phyloP scores from a whole-genome alignment of 1,140 invertebrate species.

The Orchestia grillus region DNA sequence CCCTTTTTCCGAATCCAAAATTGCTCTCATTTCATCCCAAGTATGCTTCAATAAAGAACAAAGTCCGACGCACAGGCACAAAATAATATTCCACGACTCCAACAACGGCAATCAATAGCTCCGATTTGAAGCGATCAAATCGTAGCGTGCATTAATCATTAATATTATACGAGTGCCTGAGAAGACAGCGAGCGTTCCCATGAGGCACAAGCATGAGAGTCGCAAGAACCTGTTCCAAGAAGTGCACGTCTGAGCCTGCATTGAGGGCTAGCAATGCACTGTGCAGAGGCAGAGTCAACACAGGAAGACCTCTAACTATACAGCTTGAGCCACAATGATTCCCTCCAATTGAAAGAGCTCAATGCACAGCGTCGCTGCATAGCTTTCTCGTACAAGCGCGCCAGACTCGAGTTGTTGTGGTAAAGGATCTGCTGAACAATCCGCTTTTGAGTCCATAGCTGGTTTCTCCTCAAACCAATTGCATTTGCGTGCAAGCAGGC shows the following conservation, averaged over 20 bases:
- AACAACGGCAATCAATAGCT: not conserved
- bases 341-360: not conserved
- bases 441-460: not conserved
- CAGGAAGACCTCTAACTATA: not conserved
- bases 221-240: not conserved
- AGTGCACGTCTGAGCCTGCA: not conserved
- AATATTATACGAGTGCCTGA: not conserved
- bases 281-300: constrained; percentile 8
- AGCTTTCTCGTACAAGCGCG: constrained; percentile 5
- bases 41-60: not conserved
- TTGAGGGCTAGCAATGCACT: constrained; percentile 9
- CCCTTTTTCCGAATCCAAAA: not conserved
- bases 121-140: not conserved
- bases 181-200: not conserved
- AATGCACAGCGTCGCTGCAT: constrained; percentile 21
- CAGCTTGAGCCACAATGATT: constrained; percentile 21
- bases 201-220: not conserved
- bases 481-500: constrained; percentile 38
- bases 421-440: constrained; percentile 12
- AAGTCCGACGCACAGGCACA: not conserved
- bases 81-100: not conserved
- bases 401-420: constrained; percentile 48
- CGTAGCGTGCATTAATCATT: not conserved
- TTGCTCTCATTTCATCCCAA: not conserved
- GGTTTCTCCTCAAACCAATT: constrained; percentile 16